Conservation (phyloP, 2,888 invertebrate species). For the Epicampocera succincta region DNA sequence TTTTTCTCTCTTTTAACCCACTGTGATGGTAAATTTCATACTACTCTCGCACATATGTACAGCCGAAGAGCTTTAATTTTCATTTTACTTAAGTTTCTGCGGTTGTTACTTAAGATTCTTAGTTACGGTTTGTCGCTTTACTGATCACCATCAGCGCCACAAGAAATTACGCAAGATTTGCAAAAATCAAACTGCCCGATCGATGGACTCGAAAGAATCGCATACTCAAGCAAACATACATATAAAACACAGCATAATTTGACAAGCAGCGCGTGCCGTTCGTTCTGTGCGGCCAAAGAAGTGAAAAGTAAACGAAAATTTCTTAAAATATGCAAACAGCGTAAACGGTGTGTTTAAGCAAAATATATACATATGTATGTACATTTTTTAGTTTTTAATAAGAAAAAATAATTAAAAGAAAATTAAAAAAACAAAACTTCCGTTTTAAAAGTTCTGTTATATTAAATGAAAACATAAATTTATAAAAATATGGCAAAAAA, state of each 20-base stretch:
- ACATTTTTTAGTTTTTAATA: neutral
- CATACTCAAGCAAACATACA: neutral
- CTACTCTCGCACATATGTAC: conserved; percentile 44
- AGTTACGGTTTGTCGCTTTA: conserved; percentile 70
- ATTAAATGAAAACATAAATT: neutral
- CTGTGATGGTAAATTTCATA: conserved; percentile 43
- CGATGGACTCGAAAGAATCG: neutral
- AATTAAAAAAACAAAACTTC: conserved; percentile 35
- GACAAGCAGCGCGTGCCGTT: conserved; percentile 61
- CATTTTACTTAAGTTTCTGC: conserved; percentile 67
- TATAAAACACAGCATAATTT: neutral
- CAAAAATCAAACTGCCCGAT: conserved; percentile 4
- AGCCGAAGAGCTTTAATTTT: conserved; percentile 61
- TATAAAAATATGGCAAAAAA: neutral
- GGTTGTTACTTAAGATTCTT: conserved; percentile 69
- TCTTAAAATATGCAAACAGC: conserved; percentile 46
- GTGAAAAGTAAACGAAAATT: conserved; percentile 24
- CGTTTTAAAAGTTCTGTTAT: conserved; percentile 3
- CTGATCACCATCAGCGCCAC: conserved; percentile 58
- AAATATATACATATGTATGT: too few relatives aligned
- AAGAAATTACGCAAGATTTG: conserved; percentile 23
- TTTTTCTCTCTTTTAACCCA: conserved; percentile 28
- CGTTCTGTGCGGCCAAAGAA: conserved; percentile 24
- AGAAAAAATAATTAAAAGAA: neutral
- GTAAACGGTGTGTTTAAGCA: conserved; percentile 24